Base-by-base conservation (phyloP, 2,113 vertebrate species). In the Athene noctua region DNA sequence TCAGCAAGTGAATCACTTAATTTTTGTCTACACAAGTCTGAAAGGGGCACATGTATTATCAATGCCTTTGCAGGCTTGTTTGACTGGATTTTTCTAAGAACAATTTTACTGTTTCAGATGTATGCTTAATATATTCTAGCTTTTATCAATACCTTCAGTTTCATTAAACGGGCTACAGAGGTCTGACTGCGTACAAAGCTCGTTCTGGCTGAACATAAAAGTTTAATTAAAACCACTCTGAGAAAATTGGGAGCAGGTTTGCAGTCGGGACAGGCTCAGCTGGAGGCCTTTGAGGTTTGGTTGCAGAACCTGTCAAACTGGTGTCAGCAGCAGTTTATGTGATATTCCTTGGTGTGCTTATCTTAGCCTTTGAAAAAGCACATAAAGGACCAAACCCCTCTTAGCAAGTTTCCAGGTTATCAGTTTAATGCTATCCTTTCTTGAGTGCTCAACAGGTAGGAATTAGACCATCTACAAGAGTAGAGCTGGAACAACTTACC, bases 151-250 rank as follows among this genome's bases (percentile, higher is more conserved):
- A 79, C 5, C 40, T 81, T 42, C 36, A 68, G 9, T 74, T 91
- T 94, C 40, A 85, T 87, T 91, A 82, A 58, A 73, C 25, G 61
- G 72, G 52, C 40, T 81, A 46, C 3, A 22, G 57, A 92, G 73
- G 12, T 87, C 68, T 87, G 49, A 52, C 70, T 72, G 70, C n/a
- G 72, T 59, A 27, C 22, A 90, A 38, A 90, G 30, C 73, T 95
- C 57, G 80, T 95, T 95, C 62, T 89, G 46, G 52, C 42, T 66
- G 63, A 94, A 42, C 68, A 86, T 73, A 23, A 36, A 88, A 83
- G 85, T 85, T 96, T 97, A 96, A 86, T 94, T 90, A 92, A 81
- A 96, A 89, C 51, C n/a, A 54, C 63, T 71, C 52, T 46, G 38
- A 90, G 61, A 85, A 82, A 89, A 78, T 36, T 79, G 2, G 70